These are phyloP conservation scores for Butorides virescens DNA, from an alignment of 2,113 vertebrate species.

Conservation along the genomic window DNA sequence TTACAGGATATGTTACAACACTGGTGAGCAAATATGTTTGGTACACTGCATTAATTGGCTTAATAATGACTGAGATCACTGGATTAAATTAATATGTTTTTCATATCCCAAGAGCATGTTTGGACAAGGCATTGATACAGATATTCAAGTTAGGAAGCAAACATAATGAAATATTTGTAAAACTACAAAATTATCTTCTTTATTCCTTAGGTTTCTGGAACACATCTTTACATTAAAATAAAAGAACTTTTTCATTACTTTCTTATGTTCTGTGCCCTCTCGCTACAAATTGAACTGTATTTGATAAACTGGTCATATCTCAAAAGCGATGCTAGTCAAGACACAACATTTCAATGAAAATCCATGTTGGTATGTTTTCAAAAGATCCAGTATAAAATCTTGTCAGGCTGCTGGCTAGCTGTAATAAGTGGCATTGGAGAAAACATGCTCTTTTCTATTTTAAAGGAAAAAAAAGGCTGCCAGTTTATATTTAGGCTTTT, in stretches of 20 bases:
- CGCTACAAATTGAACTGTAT: neutral
- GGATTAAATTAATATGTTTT: neutral
- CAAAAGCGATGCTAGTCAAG: neutral
- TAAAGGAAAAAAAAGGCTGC: neutral
- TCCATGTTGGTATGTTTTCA: neutral
- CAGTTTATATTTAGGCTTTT: neutral
- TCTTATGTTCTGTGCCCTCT: neutral
- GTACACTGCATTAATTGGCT: neutral
- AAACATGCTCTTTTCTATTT: neutral
- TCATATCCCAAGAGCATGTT: neutral
- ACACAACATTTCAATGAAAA: neutral
- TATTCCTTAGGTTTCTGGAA: neutral
- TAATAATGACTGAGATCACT: neutral
- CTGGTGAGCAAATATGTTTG: neutral
- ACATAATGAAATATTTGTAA: neutral
- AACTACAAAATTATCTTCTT: neutral
- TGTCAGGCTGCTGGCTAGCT: neutral
- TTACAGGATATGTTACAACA: neutral
- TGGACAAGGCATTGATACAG: neutral
- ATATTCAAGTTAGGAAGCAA: neutral
- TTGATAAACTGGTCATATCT: neutral
- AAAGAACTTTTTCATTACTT: neutral
- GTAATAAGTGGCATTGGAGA: neutral
- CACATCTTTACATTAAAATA: neutral
- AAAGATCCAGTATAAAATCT: neutral